Conservation (phyloP, 2,113 vertebrate species). For the Pygoscelis antarcticus region DNA sequence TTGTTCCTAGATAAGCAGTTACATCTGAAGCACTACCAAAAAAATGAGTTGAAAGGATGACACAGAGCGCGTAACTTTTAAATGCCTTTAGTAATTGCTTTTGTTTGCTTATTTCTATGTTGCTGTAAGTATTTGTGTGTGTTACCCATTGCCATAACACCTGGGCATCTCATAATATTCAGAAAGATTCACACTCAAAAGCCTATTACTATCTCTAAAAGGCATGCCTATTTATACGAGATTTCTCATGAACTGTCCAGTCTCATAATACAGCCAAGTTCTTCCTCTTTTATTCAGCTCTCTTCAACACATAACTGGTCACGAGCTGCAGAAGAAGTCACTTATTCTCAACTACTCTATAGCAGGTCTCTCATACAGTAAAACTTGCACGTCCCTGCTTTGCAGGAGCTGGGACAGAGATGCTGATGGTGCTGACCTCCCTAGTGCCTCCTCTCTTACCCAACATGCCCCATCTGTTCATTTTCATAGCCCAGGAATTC, state of each 20-base stretch:
- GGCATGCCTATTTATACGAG: not conserved
- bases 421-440: not conserved
- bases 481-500: not conserved
- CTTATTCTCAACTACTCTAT: not conserved
- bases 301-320: not conserved
- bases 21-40: not conserved
- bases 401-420: not conserved
- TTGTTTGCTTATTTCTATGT: not conserved
- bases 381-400: not conserved
- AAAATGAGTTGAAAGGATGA: not conserved
- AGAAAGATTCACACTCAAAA: not conserved
- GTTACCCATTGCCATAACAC: not conserved
- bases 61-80: not conserved
- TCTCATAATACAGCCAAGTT: not conserved
- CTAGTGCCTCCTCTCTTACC: not conserved
- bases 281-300: not conserved
- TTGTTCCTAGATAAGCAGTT: not conserved
- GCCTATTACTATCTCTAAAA: not conserved
- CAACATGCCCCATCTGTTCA: fast-evolving
- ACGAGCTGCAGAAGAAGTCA: not conserved
- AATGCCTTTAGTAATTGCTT: not conserved
- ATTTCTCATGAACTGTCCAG: not conserved
- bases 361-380: not conserved
- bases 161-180: not conserved
- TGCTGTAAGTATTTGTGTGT: not conserved